Conservation (phyloP, 2,113 vertebrate genomes). For the Xyrauchen texanus region DNA sequence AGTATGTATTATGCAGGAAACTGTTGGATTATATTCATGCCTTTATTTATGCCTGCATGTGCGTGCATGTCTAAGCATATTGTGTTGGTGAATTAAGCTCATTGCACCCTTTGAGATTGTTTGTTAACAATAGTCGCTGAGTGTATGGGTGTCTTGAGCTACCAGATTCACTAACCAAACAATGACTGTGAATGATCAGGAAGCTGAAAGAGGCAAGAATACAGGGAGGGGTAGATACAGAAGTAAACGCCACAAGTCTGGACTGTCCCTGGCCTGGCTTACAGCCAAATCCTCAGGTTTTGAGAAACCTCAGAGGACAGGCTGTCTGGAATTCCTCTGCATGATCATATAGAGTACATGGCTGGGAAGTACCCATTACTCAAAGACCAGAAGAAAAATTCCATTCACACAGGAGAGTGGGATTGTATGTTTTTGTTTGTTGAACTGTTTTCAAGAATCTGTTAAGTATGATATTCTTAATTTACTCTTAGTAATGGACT, state of each 20-base stretch:
- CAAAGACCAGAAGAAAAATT: too few species aligned
- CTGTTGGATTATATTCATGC: not conserved
- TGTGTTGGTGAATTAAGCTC: slow-evolving; percentile 12
- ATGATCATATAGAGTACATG: too few species aligned
- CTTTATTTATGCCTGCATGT: slow-evolving; percentile 14
- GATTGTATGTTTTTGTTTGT: too few species aligned
- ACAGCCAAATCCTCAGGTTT: not conserved
- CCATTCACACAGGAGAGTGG: too few species aligned
- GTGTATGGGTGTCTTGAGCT: not conserved
- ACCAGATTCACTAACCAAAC: not conserved
- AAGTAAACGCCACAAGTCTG: slow-evolving; percentile 14
- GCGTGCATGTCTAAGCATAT: slow-evolving; percentile 16
- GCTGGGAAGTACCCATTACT: too few species aligned
- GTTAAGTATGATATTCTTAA: too few species aligned
- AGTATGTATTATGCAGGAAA: not conserved
- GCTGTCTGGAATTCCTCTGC: too few species aligned
- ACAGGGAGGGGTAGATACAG: not conserved
- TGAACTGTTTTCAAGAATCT: too few species aligned
- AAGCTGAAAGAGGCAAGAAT: not conserved
- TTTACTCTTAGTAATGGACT: too few species aligned
- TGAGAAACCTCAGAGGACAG: too few species aligned
- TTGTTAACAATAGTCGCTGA: slow-evolving; percentile 10
- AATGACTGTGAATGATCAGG: slow-evolving; percentile 2
- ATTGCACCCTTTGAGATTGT: not conserved
- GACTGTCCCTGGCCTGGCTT: not conserved